Evolutionary conservation across 1,140 invertebrate species (phyloP).

Genomic region (Daktulosphaira vitifoliae): DNA sequence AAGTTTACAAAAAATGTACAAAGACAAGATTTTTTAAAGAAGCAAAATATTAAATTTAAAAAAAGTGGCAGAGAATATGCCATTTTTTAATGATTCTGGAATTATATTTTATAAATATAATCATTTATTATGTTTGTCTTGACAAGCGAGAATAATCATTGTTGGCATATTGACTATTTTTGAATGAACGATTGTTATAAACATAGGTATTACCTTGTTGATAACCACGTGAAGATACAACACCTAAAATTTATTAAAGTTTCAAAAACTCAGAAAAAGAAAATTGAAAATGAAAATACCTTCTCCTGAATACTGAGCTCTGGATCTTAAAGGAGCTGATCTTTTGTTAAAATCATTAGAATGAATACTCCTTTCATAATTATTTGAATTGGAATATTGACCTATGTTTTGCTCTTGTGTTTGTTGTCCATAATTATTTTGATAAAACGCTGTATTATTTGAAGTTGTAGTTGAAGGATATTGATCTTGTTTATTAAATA

Average conservation of each 20-base stretch:
- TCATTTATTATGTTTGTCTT: neutral
- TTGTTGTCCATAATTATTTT: constrained; percentile 14
- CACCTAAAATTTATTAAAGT: neutral
- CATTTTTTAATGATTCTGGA: too few species aligned
- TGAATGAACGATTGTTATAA: constrained; percentile 10
- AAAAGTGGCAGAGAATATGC: too few species aligned
- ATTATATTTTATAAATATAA: neutral
- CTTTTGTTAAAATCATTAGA: constrained; percentile 18
- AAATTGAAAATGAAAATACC: neutral
- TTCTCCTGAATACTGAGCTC: neutral
- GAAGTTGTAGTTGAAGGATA: neutral
- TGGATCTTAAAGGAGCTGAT: neutral
- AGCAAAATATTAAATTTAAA: too few species aligned
- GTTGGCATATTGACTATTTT: neutral
- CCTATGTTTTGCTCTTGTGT: neutral
- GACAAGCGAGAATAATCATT: constrained; percentile 9
- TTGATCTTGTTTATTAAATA: constrained; percentile 17
- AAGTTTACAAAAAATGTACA: too few species aligned
- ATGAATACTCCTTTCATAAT: neutral
- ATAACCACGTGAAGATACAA: neutral
- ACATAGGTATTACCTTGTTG: constrained; percentile 11
- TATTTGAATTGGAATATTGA: constrained; percentile 1
- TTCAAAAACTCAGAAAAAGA: too few species aligned
- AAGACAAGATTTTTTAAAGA: too few species aligned
- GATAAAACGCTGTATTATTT: constrained; percentile 6